A percentile compares a stretch with the other conserved stretches of the same genome.
These are phyloP conservation scores for Gymnothorax reevesii DNA, from an alignment of 2,797 vertebrate genomes.

Conservation along the genomic window DNA sequence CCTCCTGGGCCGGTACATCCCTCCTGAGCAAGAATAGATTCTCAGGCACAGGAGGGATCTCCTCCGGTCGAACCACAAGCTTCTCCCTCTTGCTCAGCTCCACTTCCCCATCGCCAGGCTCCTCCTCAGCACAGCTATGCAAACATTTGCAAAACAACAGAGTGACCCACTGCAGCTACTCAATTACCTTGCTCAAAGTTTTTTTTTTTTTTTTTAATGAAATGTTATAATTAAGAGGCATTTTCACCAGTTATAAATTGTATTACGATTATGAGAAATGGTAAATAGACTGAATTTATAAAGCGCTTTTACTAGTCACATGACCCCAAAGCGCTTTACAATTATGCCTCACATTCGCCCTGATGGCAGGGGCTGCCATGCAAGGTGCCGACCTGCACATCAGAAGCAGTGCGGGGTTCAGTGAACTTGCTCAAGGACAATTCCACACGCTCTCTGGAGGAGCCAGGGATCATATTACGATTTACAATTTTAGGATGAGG, in stretches of 20 bases:
- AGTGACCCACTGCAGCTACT: neutral
- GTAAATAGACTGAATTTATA: no score
- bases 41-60: constrained; percentile 96
- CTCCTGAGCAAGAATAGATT: constrained; percentile 93
- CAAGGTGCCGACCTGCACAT: no score
- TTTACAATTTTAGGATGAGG: neutral
- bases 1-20: constrained; percentile 77
- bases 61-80: constrained; percentile 90
- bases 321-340: no score
- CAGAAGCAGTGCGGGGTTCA: no score
- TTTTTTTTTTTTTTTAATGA: neutral
- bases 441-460: no score
- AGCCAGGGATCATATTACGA: no score
- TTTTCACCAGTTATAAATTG: neutral
- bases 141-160: constrained; percentile 8
- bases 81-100: constrained; percentile 85
- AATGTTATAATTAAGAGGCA: neutral
- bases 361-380: no score
- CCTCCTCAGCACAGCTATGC: constrained; percentile 68
- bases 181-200: neutral
- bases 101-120: constrained; percentile 67
- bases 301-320: no score
- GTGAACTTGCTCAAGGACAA: no score
- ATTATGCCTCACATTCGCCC: no score
- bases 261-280: no score